phyloP scores from a whole-genome alignment of 2,113 vertebrate species.

The Nematolebias whitei region DNA sequence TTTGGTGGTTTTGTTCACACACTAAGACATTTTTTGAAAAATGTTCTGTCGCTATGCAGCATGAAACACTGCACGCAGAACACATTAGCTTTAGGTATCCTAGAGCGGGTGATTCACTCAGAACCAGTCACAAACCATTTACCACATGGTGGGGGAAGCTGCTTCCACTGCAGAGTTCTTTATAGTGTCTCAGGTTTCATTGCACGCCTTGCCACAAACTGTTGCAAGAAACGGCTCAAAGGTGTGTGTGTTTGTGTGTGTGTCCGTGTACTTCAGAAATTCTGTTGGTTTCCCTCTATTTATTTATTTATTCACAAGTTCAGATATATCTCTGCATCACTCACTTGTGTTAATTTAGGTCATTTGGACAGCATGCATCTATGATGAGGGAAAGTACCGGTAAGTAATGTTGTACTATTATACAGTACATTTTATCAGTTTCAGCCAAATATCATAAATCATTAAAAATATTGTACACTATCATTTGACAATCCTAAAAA shows the following conservation, averaged over 20 bases:
- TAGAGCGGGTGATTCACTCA: conserved; percentile 70
- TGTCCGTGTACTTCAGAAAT: conserved; percentile 22
- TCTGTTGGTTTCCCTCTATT: conserved; percentile 49
- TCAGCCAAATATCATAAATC: too few relatives aligned
- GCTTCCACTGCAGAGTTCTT: conserved; percentile 49
- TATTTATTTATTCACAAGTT: conserved; percentile 31
- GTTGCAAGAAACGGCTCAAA: conserved; percentile 15
- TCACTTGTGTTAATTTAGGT: conserved; percentile 66
- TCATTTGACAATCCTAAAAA: too few relatives aligned
- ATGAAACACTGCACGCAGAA: conserved; percentile 60
- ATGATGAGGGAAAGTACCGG: too few relatives aligned
- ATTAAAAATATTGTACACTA: too few relatives aligned
- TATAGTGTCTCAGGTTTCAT: conserved; percentile 36
- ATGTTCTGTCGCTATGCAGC: conserved; percentile 46
- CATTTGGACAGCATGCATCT: too few relatives aligned
- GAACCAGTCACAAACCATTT: conserved; percentile 75
- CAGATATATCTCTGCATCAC: conserved; percentile 54
- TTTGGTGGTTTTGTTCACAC: conserved; percentile 25
- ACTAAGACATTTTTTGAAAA: conserved; percentile 48
- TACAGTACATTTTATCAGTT: too few relatives aligned
- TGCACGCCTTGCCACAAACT: conserved; percentile 31
- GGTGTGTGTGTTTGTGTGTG: conserved; percentile 17
- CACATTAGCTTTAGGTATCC: conserved; percentile 66
- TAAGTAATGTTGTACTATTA: not conserved
- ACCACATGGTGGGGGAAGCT: conserved; percentile 64